Percentiles rank a stretch among this genome's conserved stretches.
Conservation (phyloP, 1,140 invertebrate genomes). For the Lepidostoma basale region DNA sequence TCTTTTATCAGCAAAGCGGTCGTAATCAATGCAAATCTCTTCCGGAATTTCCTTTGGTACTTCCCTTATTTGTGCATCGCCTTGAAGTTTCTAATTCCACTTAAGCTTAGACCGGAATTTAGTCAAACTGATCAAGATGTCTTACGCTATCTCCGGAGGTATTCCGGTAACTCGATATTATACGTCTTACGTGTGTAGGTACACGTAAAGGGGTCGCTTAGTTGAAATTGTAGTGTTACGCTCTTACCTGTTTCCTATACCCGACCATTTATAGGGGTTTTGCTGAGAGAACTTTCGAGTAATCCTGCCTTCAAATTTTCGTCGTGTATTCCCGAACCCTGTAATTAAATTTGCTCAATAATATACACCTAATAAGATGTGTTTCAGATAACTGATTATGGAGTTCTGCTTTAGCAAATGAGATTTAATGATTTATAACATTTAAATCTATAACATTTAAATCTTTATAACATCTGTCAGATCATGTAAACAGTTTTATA, state of each 20-base stretch:
- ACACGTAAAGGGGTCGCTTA: neutral
- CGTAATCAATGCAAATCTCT: slow-evolving; percentile 17
- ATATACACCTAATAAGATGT: no score
- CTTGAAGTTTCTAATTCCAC: slow-evolving; percentile 15
- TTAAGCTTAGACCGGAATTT: slow-evolving; percentile 20
- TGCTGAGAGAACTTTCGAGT: no score
- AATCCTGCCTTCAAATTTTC: no score
- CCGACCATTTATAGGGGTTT: slow-evolving; percentile 7
- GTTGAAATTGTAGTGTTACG: slow-evolving; percentile 28
- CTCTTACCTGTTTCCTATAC: slow-evolving; percentile 20
- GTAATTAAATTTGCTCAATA: no score
- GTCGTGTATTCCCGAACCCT: no score
- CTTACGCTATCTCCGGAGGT: slow-evolving; percentile 24
- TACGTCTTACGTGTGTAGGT: neutral
- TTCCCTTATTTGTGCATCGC: slow-evolving; percentile 1
- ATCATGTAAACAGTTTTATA: no score
- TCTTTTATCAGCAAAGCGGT: no score
- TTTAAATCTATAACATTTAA: no score
- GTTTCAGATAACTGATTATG: no score
- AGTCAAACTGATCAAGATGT: slow-evolving; percentile 24
- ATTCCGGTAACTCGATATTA: slow-evolving; percentile 29
- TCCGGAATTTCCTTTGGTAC: neutral
- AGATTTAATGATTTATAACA: no score
- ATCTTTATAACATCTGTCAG: no score
- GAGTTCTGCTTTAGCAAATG: no score